A percentile compares a stretch with the other conserved stretches of the same genome.
These are phyloP conservation scores for Eupithecia abbreviata DNA, from an alignment of 2,888 invertebrate species.

Conservation along the genomic window DNA sequence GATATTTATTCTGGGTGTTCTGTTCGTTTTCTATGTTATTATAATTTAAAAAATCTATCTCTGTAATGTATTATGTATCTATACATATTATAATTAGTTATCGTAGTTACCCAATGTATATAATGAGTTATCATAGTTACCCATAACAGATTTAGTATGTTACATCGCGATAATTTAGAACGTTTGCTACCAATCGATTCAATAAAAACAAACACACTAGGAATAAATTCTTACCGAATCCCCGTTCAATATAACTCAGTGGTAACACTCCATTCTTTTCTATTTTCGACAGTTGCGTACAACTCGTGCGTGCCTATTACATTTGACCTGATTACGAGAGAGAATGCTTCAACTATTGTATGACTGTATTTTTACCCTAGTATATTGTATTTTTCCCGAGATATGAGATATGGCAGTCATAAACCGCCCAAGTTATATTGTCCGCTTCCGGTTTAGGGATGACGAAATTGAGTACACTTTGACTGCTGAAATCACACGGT, in stretches of 20 bases:
- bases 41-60: too few relatives aligned
- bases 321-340: conserved; percentile 8
- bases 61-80: too few relatives aligned
- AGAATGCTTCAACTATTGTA: not conserved
- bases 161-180: too few relatives aligned
- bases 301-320: not conserved
- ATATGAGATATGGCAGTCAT: conserved; percentile 5
- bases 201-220: not conserved
- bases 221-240: not conserved
- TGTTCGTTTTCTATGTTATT: too few relatives aligned
- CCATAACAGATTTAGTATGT: too few relatives aligned
- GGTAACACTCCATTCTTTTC: not conserved
- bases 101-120: too few relatives aligned
- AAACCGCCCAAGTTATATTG: not conserved
- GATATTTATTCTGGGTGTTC: too few relatives aligned
- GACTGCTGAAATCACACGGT: conserved; percentile 8
- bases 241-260: not conserved
- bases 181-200: too few relatives aligned
- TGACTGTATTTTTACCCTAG: not conserved
- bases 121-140: too few relatives aligned
- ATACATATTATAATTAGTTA: too few relatives aligned
- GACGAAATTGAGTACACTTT: not conserved
- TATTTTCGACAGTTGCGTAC: conserved; percentile 2
- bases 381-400: conserved; percentile 9
- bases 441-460: not conserved